Percentiles rank a stretch among this genome's conserved stretches.
These are phyloP conservation scores for Heptranchias perlo DNA, from an alignment of 2,113 vertebrate genomes.

Conservation along the genomic window DNA sequence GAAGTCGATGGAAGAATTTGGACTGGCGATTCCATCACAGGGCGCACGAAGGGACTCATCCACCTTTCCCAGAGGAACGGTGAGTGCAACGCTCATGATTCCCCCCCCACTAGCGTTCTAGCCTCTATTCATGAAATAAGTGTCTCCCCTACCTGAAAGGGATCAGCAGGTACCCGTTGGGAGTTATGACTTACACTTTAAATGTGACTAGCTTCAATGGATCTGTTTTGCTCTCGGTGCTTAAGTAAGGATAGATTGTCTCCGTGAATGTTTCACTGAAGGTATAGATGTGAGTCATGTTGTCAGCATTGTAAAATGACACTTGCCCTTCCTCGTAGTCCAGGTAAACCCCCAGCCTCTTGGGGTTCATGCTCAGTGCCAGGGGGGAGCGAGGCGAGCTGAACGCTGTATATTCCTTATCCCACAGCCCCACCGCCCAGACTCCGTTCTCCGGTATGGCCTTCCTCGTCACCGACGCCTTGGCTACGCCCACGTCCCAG, in stretches of 20 bases:
- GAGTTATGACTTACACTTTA: neutral
- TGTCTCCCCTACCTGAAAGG: no score
- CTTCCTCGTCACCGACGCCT: neutral
- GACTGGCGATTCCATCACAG: no score
- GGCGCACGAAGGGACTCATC: no score
- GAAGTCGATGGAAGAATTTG: no score
- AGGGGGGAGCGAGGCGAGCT: neutral
- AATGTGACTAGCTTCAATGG: neutral
- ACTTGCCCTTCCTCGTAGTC: slow-evolving; percentile 26
- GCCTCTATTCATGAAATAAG: no score
- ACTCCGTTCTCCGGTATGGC: slow-evolving; percentile 48
- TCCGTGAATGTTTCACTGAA: neutral
- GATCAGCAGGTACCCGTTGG: neutral
- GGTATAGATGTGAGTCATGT: slow-evolving; percentile 25
- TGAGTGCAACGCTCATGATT: no score
- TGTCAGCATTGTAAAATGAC: neutral
- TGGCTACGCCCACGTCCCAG: slow-evolving; percentile 23
- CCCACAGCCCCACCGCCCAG: slow-evolving; percentile 59
- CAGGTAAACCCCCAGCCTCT: slow-evolving; percentile 24
- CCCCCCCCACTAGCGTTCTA: no score
- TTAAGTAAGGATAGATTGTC: slow-evolving; percentile 11
- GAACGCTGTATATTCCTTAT: slow-evolving; percentile 42
- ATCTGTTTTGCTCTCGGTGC: neutral
- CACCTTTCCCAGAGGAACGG: no score
- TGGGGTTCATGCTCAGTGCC: neutral